These are phyloP conservation scores for Notoglanidium macrostoma DNA, from an alignment of 2,797 vertebrate species.

Conservation along the genomic window DNA sequence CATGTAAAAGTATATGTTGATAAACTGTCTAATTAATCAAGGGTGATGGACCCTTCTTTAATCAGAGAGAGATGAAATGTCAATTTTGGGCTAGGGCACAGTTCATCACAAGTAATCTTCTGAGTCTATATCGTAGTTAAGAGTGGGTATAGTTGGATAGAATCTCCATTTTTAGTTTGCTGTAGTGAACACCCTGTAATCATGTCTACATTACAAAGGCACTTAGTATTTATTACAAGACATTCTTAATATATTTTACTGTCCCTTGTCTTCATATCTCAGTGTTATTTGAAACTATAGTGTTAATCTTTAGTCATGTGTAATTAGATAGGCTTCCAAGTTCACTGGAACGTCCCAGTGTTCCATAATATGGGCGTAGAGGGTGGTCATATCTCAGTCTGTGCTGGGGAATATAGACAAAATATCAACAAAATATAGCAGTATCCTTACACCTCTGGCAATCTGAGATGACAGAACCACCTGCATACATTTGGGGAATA, in stretches of 20 bases:
- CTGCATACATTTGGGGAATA: background rate
- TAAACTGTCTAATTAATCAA: conserved; percentile 71
- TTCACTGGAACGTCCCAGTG: background rate
- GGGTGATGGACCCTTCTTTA: conserved; percentile 69
- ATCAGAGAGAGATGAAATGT: conserved; percentile 69
- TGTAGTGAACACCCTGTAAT: background rate
- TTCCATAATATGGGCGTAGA: background rate
- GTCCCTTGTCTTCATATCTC: background rate
- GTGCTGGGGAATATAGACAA: background rate
- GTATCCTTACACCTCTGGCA: background rate
- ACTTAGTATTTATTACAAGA: background rate
- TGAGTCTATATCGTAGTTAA: background rate
- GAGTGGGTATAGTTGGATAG: background rate
- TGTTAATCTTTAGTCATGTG: background rate
- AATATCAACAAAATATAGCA: background rate
- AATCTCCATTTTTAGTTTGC: background rate
- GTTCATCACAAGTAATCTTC: background rate
- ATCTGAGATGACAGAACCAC: background rate
- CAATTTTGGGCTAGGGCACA: background rate
- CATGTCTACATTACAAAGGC: background rate
- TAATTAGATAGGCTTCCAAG: background rate
- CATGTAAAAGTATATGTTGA: conserved; percentile 70
- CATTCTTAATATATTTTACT: background rate
- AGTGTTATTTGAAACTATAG: background rate
- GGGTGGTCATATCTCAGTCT: background rate